Evolutionary conservation across 2,797 vertebrate genomes (phyloP).

Genomic region (Acanthis flammea): DNA sequence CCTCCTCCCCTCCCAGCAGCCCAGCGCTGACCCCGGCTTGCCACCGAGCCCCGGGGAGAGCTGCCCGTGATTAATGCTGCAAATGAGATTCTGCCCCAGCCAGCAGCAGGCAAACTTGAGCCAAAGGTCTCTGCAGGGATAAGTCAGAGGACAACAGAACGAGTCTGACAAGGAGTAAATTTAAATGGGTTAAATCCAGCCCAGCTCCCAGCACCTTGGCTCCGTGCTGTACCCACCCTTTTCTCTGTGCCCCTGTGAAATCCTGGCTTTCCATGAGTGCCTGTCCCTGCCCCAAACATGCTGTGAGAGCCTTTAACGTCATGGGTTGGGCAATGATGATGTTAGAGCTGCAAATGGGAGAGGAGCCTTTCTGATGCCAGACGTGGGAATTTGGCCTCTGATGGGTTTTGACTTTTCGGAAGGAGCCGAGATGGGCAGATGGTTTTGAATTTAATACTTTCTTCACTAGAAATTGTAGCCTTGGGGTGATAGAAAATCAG

Average conservation of each 20-base stretch:
- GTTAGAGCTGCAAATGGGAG: not conserved
- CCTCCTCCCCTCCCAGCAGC: conserved; percentile 1
- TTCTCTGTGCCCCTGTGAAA: fast-evolving
- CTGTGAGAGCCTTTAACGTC: not conserved
- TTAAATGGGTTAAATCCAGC: not conserved
- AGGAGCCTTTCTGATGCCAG: not conserved
- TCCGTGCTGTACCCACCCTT: fast-evolving
- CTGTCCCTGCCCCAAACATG: not conserved
- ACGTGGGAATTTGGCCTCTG: conserved; percentile 29
- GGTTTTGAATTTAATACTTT: conserved; percentile 53
- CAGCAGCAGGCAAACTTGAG: not conserved
- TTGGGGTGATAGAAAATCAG: conserved; percentile 52
- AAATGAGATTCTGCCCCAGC: not conserved
- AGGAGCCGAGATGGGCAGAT: conserved; percentile 38
- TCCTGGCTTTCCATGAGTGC: not conserved
- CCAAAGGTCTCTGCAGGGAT: not conserved
- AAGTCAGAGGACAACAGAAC: not conserved
- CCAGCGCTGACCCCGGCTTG: not conserved
- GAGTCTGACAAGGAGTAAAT: not conserved
- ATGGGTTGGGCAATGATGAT: not conserved
- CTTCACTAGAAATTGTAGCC: conserved; percentile 44
- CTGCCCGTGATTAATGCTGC: conserved; percentile 1
- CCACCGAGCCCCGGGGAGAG: not conserved
- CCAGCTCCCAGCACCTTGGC: not conserved
- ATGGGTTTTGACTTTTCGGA: not conserved